phyloP scores from a whole-genome alignment of 2,113 vertebrate species.

The Brachyhypopomus gauderio region DNA sequence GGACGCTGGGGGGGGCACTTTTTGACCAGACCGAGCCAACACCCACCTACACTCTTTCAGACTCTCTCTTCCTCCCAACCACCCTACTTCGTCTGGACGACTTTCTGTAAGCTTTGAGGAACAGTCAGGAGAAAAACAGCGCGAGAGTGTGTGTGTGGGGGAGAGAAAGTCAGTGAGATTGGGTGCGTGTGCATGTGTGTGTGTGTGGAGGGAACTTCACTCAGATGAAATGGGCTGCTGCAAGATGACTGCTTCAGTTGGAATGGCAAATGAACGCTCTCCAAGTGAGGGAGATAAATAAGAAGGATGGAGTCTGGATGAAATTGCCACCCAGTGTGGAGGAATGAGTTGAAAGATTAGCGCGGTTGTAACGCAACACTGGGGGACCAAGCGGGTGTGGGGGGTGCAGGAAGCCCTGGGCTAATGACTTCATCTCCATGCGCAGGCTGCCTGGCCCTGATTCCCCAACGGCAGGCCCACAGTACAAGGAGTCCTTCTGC shows the following conservation, averaged over 20 bases:
- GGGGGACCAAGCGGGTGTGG: not conserved
- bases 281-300: constrained; percentile 48
- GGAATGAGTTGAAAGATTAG: constrained; percentile 50
- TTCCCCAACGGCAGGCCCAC: constrained; percentile 5
- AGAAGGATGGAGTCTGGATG: constrained; percentile 37
- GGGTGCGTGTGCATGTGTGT: not conserved
- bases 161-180: constrained; percentile 5
- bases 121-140: constrained; percentile 34
- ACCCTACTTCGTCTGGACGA: constrained; percentile 8
- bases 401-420: constrained; percentile 13
- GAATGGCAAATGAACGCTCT: constrained; percentile 52
- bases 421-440: constrained; percentile 46
- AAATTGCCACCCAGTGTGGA: constrained; percentile 43
- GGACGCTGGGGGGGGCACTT: constrained; percentile 32
- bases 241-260: constrained; percentile 45
- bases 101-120: constrained; percentile 11
- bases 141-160: not conserved
- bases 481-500: constrained; percentile 14
- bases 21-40: constrained; percentile 32
- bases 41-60: constrained; percentile 31
- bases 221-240: constrained; percentile 43
- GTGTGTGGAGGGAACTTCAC: not conserved
- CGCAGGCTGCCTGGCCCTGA: constrained; percentile 1
- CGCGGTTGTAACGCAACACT: constrained; percentile 45
- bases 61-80: not conserved